phyloP scores from a whole-genome alignment of 2,888 invertebrate genomes.

The Protophormia terraenovae region DNA sequence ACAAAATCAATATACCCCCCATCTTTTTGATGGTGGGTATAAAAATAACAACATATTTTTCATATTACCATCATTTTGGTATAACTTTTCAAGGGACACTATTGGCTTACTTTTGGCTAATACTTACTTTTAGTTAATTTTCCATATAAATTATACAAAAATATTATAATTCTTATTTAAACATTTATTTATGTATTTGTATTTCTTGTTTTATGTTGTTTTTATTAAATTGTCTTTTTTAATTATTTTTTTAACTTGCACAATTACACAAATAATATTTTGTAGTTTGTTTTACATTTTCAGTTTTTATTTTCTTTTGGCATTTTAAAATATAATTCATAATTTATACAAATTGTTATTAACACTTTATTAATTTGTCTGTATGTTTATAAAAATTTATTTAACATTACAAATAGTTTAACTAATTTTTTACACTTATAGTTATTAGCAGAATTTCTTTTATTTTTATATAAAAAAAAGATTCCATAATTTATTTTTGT shows the following conservation, averaged over 20 bases:
- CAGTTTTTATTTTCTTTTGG: conserved; percentile 15
- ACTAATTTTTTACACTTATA: neutral
- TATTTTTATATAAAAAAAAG: neutral
- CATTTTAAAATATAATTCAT: conserved; percentile 18
- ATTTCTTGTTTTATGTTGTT: neutral
- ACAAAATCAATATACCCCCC: too few species aligned
- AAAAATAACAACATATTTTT: too few species aligned
- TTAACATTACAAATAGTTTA: conserved; percentile 36
- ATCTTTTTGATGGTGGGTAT: too few species aligned
- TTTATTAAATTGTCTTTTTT: conserved; percentile 33
- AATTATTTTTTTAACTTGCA: conserved; percentile 39
- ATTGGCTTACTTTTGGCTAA: neutral
- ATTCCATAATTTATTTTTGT: neutral
- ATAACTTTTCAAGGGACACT: too few species aligned
- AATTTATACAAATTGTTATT: conserved; percentile 5
- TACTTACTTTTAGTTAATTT: neutral
- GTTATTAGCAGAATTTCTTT: neutral
- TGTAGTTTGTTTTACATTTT: neutral
- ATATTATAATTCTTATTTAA: neutral
- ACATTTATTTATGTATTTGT: conserved; percentile 46
- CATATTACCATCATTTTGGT: too few species aligned
- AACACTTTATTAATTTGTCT: neutral
- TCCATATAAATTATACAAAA: neutral
- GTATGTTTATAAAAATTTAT: conserved; percentile 35
- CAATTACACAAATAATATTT: conserved; percentile 44